A percentile compares a stretch with the other conserved stretches of the same genome.
Evolutionary conservation across 2,888 invertebrate species (phyloP).

Genomic region (Laothoe populi): DNA sequence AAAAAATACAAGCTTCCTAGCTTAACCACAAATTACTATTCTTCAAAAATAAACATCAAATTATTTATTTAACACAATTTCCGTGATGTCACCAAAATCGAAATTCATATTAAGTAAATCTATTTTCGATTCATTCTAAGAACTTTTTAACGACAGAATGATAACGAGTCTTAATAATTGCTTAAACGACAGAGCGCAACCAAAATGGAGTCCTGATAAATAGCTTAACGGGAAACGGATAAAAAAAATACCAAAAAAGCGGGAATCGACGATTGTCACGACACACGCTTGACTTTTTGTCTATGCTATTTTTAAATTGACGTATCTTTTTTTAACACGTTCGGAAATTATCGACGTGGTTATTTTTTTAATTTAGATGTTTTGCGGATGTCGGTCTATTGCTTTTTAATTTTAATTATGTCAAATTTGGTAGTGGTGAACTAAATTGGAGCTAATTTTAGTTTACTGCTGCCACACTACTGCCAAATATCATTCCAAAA

Average conservation of each 20-base stretch:
- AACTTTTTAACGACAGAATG: conserved; percentile 64
- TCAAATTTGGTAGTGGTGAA: too few relatives aligned
- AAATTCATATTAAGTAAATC: conserved; percentile 50
- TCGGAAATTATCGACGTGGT: conserved; percentile 20
- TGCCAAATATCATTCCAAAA: too few relatives aligned
- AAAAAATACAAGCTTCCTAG: not conserved
- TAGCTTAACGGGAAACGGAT: conserved; percentile 57
- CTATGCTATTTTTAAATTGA: conserved; percentile 48
- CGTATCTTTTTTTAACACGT: conserved; percentile 34
- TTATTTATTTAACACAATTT: conserved; percentile 2
- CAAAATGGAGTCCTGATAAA: conserved; percentile 65
- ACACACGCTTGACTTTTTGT: conserved; percentile 54
- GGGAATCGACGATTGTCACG: conserved; percentile 60
- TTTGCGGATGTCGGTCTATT: not conserved
- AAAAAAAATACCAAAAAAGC: conserved; percentile 53
- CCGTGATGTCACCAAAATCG: conserved; percentile 10
- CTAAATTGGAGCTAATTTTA: too few relatives aligned
- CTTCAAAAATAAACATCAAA: conserved; percentile 2
- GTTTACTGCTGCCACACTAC: too few relatives aligned
- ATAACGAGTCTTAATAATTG: conserved; percentile 73
- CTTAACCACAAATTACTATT: not conserved
- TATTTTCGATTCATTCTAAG: conserved; percentile 38
- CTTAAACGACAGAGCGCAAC: conserved; percentile 73
- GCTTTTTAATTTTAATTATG: too few relatives aligned
- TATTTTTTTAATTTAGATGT: conserved; percentile 1